Percentiles rank a stretch among this genome's conserved stretches.
Conservation (phyloP, 1,140 invertebrate species). For the Listronotus bonariensis region DNA sequence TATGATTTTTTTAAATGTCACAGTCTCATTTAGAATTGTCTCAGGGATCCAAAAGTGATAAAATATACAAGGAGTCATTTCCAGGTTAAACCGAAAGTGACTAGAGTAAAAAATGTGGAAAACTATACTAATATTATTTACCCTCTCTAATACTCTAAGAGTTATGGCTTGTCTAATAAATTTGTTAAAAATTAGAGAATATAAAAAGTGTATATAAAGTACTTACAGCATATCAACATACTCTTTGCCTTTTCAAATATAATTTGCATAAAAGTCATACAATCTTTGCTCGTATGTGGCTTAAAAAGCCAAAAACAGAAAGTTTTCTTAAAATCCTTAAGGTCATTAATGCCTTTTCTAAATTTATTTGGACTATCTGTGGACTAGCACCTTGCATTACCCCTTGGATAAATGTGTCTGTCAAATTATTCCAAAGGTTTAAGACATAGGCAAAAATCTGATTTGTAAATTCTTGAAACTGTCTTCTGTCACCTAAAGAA, state of each 20-base stretch:
- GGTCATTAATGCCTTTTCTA: constrained; percentile 78
- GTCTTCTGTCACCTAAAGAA: constrained; percentile 48
- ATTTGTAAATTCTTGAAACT: constrained; percentile 71
- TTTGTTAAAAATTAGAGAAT: no score
- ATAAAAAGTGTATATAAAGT: not conserved
- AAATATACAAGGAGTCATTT: no score
- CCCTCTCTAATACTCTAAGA: no score
- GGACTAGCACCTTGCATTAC: constrained; percentile 62
- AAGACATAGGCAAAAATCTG: constrained; percentile 74
- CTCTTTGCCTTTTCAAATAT: constrained; percentile 78
- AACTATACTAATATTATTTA: no score
- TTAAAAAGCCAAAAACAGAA: constrained; percentile 77
- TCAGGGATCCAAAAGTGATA: no score
- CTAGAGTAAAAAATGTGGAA: no score
- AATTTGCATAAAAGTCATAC: constrained; percentile 75
- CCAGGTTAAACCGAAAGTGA: no score
- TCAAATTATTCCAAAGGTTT: constrained; percentile 74
- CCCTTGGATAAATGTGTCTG: constrained; percentile 67
- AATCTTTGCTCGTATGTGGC: constrained; percentile 73
- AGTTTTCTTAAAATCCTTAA: constrained; percentile 83
- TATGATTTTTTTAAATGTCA: no score
- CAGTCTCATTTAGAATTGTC: no score
- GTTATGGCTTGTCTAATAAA: no score
- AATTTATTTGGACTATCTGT: constrained; percentile 62
- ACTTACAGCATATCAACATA: constrained; percentile 75